Evolutionary conservation across 2,113 vertebrate genomes (phyloP).

Genomic region (Micronycteris hirsuta): DNA sequence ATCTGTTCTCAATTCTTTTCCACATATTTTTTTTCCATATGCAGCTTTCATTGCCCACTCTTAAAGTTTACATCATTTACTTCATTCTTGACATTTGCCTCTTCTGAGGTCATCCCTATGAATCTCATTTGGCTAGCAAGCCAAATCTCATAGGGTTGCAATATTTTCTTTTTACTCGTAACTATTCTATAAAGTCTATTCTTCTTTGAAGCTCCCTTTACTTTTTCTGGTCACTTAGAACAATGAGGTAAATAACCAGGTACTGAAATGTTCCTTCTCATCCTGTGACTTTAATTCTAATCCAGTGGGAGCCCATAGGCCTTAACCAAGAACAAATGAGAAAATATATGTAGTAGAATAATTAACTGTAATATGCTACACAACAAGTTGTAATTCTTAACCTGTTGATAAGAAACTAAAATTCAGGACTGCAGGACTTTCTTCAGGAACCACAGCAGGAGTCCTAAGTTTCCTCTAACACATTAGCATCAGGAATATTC

Average conservation of each 20-base stretch:
- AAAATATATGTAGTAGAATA: not conserved
- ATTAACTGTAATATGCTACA: not conserved
- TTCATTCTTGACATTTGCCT: not conserved
- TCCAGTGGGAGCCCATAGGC: not conserved
- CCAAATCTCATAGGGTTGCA: not conserved
- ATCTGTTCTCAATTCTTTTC: slow-evolving; percentile 30
- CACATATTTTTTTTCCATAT: not conserved
- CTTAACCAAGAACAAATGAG: not conserved
- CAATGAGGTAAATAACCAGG: not conserved
- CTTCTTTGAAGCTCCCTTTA: not conserved
- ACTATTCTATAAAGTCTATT: not conserved
- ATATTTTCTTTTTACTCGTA: not conserved
- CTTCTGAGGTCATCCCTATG: not conserved
- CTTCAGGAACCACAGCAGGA: not conserved
- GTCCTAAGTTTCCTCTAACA: not conserved
- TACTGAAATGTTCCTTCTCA: not conserved
- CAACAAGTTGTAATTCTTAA: not conserved
- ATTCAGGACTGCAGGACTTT: not conserved
- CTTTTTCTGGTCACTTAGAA: not conserved
- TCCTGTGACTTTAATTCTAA: not conserved
- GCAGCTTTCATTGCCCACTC: not conserved
- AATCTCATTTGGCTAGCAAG: not conserved
- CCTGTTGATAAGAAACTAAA: not conserved
- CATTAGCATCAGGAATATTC: not conserved
- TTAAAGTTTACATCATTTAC: not conserved